Evolutionary conservation across 1,140 invertebrate genomes (phyloP).

Genomic region (Ylistrum balloti): DNA sequence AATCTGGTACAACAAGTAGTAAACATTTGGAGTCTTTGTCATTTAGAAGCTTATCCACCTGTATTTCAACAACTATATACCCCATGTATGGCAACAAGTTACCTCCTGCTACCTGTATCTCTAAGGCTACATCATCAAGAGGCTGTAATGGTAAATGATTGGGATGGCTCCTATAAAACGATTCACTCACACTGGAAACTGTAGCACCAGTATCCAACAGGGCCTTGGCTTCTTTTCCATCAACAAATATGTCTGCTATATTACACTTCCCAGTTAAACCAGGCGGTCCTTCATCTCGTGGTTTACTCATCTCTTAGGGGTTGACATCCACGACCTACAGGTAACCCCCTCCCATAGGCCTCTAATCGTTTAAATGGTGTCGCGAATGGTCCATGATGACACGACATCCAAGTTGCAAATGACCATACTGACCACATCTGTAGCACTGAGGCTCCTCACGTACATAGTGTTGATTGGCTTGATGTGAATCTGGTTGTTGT

Average conservation of each 20-base stretch:
- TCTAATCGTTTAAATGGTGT: conserved; percentile 18
- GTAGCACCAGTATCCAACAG: conserved; percentile 57
- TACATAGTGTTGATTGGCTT: too few relatives aligned
- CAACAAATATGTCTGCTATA: conserved; percentile 42
- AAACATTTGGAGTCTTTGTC: not conserved
- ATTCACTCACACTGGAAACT: conserved; percentile 50
- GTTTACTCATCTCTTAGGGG: not conserved
- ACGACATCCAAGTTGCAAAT: conserved; percentile 2
- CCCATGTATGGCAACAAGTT: conserved; percentile 42
- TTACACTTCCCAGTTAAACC: conserved; percentile 44
- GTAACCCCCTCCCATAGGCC: not conserved
- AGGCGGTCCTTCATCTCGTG: too few relatives aligned
- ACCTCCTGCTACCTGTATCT: conserved; percentile 64
- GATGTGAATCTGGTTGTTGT: too few relatives aligned
- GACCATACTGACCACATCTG: conserved; percentile 33
- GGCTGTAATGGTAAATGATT: conserved; percentile 44
- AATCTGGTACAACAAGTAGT: conserved; percentile 42
- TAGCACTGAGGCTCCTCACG: not conserved
- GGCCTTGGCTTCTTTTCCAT: conserved; percentile 43
- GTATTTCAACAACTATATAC: not conserved
- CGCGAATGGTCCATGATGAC: conserved; percentile 43
- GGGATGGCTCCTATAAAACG: conserved; percentile 45
- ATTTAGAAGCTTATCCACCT: conserved; percentile 3
- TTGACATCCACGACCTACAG: not conserved
- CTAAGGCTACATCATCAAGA: conserved; percentile 45